Conservation (phyloP, 2,113 vertebrate genomes). For the Xiphophorus hellerii region DNA sequence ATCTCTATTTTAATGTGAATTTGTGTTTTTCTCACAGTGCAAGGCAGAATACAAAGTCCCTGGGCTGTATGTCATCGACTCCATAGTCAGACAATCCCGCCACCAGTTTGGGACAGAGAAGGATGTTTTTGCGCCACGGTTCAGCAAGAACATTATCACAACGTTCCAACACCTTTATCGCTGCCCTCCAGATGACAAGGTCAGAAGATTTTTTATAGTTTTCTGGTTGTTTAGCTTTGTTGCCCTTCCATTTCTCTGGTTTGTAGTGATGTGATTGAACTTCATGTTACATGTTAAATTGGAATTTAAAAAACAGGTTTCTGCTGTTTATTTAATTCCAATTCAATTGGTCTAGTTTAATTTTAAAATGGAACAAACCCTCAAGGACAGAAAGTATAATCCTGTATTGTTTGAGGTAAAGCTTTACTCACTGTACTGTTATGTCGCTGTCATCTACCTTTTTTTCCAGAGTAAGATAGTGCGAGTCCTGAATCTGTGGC, state of each 20-base stretch:
- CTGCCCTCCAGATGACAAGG: conserved; percentile 98
- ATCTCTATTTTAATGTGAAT: background rate
- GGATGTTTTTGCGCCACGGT: conserved; percentile 97
- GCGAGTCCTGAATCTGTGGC: conserved; percentile 96
- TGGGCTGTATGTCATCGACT: conserved; percentile 97
- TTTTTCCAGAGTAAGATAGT: conserved; percentile 94
- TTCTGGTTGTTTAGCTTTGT: conserved; percentile 7
- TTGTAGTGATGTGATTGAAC: background rate
- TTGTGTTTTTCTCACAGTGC: conserved; percentile 80
- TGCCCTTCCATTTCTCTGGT: background rate
- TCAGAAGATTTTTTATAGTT: conserved; percentile 53
- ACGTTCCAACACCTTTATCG: conserved; percentile 99
- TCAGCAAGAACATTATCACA: conserved; percentile 98
- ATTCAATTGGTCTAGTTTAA: background rate
- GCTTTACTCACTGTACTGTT: background rate
- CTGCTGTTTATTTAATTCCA: background rate
- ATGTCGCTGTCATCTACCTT: background rate
- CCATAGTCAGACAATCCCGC: conserved; percentile 96
- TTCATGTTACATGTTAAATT: background rate
- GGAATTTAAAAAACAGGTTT: no score
- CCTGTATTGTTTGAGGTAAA: background rate
- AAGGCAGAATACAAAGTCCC: conserved; percentile 99
- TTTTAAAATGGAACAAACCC: no score
- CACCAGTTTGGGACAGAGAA: conserved; percentile 99
- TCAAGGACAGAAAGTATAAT: background rate